Evolutionary conservation across 2,888 invertebrate genomes (phyloP).

Genomic region (Acleris emargana): DNA sequence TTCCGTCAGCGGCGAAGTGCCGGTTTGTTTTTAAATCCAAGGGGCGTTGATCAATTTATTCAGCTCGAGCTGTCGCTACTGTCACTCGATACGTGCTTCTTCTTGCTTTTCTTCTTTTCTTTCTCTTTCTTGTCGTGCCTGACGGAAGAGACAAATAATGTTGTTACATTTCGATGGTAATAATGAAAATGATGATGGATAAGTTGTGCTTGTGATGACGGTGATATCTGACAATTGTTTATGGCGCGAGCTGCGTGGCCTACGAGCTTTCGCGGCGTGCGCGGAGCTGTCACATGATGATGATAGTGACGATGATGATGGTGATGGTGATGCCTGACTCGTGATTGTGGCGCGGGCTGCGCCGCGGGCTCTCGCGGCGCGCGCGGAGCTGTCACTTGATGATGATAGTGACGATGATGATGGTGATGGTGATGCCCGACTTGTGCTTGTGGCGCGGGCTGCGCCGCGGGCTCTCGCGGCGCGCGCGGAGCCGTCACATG

Average conservation of each 20-base stretch:
- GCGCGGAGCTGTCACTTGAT: conserved; percentile 77
- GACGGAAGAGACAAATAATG: conserved; percentile 44
- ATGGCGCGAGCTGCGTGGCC: conserved; percentile 54
- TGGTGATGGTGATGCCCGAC: background rate
- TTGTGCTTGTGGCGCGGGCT: conserved; percentile 54
- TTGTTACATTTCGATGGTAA: conserved; percentile 29
- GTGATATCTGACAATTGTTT: conserved; percentile 42
- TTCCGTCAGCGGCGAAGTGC: conserved; percentile 11
- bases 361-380: conserved; percentile 68
- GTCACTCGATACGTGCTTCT: conserved; percentile 59
- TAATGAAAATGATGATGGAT: background rate
- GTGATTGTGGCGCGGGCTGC: conserved; percentile 55
- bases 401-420: background rate
- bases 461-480: conserved; percentile 61
- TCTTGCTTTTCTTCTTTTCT: conserved; percentile 58
- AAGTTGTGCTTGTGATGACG: conserved; percentile 61
- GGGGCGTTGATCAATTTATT: conserved; percentile 41
- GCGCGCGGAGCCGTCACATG: conserved; percentile 78
- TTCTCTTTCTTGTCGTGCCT: conserved; percentile 45
- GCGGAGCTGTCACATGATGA: conserved; percentile 75
- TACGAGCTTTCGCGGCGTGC: conserved; percentile 68
- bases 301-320: background rate
- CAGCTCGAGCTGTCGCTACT: conserved; percentile 72
- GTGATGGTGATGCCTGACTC: conserved; percentile 20
- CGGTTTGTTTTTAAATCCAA: conserved; percentile 20